Evolutionary conservation across 2,113 vertebrate genomes (phyloP), one percentile per base, ranked within the genome.

Genomic region (Megaleporinus macrocephalus): DNA sequence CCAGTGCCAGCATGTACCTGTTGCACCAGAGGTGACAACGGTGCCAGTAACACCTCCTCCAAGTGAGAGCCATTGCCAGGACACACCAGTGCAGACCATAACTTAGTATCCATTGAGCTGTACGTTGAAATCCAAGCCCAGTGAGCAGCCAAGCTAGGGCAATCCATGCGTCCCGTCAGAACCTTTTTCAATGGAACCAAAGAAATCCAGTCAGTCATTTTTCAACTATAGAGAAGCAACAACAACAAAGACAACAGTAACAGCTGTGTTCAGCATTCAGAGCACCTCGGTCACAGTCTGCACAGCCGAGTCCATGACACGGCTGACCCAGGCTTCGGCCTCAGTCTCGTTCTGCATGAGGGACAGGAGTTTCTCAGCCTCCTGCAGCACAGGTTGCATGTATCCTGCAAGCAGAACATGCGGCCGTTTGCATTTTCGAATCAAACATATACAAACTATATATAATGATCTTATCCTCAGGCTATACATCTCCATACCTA

Each of bases 51-150:
- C 0, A n/a, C 53, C 10, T 89, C 16, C 24, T 85, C 22, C 0
- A 91, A n/a, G 14, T 10, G 0, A 0, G 88, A 79, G 14, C 2
- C 57, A 79, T 91, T 90, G 3, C 86, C 68, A 59, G 78, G 73
- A 59, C 93, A 95, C 47, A 94, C 53, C 0, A 87, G 0, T 30
- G 85, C 63, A 29, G 44, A 80, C 90, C 85, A 93, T 51, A 87
- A 33, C 14, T 89, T 71, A 0, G 71, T 27, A 14, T 81, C 80
- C 55, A 92, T 9, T 30, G 76, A 90, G 51, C 86, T 65, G 2
- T 78, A 81, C n/a, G 82, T 61, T 10, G 92, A 79, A 36, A 93
- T 83, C 89, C 91, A 92, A 53, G 87, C 83, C 11, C 92, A 92
- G 20, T 86, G 85, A 26, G 20, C 27, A 74, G 91, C 27, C 15